Conservation (phyloP, 2,797 vertebrate species). For the Bovichtus diacanthus region DNA sequence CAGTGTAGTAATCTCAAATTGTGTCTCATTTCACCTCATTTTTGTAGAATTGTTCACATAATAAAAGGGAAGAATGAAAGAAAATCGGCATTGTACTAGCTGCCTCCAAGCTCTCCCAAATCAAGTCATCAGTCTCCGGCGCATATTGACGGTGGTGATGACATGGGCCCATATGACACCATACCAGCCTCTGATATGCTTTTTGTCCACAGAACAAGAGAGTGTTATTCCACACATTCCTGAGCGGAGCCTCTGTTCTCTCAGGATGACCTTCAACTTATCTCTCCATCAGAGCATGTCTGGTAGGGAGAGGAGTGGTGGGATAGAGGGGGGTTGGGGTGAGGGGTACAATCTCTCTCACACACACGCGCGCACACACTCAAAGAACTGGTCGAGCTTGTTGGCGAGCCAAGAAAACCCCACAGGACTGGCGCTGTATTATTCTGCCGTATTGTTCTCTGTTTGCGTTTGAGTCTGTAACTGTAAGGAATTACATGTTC, state of each 20-base stretch:
- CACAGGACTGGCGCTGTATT: constrained; percentile 38
- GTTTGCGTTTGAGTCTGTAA: constrained; percentile 31
- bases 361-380: constrained; percentile 19
- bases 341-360: constrained; percentile 22
- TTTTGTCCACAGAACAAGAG: constrained; percentile 74
- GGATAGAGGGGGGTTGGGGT: constrained; percentile 23
- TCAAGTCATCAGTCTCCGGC: constrained; percentile 44
- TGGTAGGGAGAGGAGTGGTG: constrained; percentile 57
- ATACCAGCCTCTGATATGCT: constrained; percentile 68
- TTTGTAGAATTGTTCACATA: constrained; percentile 24
- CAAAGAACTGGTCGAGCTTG: constrained; percentile 56
- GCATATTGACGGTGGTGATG: constrained; percentile 56
- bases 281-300: constrained; percentile 85
- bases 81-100: constrained; percentile 23
- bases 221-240: constrained; percentile 85
- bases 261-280: constrained; percentile 86
- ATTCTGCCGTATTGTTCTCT: constrained; percentile 30
- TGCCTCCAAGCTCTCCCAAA: constrained; percentile 24
- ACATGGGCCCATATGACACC: constrained; percentile 69
- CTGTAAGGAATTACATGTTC: constrained; percentile 29
- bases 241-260: constrained; percentile 81
- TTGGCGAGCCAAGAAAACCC: constrained; percentile 42
- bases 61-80: constrained; percentile 36
- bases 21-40: constrained; percentile 5
- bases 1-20: constrained; percentile 13